Evolutionary conservation across 2,113 vertebrate genomes (phyloP).

Genomic region (Malurus melanocephalus): DNA sequence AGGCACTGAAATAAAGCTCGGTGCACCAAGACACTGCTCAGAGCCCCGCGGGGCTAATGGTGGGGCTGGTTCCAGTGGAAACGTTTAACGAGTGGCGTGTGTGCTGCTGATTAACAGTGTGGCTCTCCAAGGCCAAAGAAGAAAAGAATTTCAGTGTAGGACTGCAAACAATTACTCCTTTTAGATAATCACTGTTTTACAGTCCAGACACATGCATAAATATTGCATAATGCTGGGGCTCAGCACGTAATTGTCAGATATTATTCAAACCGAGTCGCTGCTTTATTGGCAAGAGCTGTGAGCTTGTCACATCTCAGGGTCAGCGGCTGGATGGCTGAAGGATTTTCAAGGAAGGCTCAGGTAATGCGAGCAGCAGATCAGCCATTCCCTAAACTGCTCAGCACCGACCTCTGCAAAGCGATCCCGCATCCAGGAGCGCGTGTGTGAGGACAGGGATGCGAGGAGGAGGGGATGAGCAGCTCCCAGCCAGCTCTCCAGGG

Average conservation of each 20-base stretch:
- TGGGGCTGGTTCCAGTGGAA: conserved; percentile 11
- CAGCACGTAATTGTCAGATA: conserved; percentile 62
- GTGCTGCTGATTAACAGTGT: conserved; percentile 30
- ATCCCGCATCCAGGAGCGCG: not conserved
- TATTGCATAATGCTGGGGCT: conserved; percentile 47
- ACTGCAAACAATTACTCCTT: conserved; percentile 64
- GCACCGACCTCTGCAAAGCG: not conserved
- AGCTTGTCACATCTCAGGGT: conserved; percentile 18
- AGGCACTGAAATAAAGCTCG: not conserved
- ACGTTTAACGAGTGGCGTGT: conserved; percentile 6
- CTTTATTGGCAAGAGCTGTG: conserved; percentile 24
- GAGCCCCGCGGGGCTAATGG: conserved; percentile 31
- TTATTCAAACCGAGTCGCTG: conserved; percentile 41
- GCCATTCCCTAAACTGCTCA: not conserved
- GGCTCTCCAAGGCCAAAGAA: conserved; percentile 45
- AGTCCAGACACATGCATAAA: conserved; percentile 59
- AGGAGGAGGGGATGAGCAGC: not conserved
- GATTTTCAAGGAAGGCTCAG: not conserved
- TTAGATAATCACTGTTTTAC: conserved; percentile 65
- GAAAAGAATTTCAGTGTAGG: conserved; percentile 22
- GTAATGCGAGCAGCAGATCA: not conserved
- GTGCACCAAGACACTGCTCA: not conserved
- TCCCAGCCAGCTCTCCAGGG: not conserved
- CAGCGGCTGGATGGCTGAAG: not conserved
- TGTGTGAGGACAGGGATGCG: fast-evolving